Evolutionary conservation across 35 echinoderm and acorn worm species (phyloP).

Genomic region (Patiria miniata): DNA sequence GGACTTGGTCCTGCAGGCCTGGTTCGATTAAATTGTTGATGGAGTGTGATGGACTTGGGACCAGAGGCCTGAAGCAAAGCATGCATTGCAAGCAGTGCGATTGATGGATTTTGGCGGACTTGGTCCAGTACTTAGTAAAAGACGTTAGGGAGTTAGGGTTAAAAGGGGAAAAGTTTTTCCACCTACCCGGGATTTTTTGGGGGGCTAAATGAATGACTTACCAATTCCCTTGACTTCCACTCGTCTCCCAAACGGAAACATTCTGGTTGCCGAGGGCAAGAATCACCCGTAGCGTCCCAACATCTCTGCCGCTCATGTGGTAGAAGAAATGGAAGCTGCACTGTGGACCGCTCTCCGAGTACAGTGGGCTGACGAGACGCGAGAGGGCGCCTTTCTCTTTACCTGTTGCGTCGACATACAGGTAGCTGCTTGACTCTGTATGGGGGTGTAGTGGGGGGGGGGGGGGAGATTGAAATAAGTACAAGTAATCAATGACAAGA

Average conservation of each 20-base stretch:
- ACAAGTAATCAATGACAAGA: neutral
- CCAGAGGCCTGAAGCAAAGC: too few species aligned
- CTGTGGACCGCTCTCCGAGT: conserved; percentile 11
- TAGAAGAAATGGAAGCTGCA: conserved; percentile 41
- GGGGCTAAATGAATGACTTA: conserved; percentile 3
- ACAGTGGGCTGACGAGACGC: neutral
- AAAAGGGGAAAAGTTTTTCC: too few species aligned
- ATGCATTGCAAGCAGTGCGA: too few species aligned
- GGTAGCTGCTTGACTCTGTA: conserved; percentile 11
- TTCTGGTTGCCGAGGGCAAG: neutral
- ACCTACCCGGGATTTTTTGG: too few species aligned
- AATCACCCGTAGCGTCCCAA: conserved; percentile 12
- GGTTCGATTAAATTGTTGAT: too few species aligned
- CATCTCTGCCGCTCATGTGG: conserved; percentile 46
- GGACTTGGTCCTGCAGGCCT: too few species aligned
- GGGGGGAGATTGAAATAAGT: neutral
- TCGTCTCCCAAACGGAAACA: conserved; percentile 22
- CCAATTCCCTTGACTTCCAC: conserved; percentile 32
- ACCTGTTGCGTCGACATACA: conserved; percentile 24
- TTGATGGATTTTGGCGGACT: too few species aligned
- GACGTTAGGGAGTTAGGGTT: too few species aligned
- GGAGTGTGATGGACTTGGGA: too few species aligned
- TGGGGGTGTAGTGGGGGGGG: too few species aligned
- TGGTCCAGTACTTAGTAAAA: too few species aligned
- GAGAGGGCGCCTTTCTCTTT: neutral